Conservation (phyloP, 2,113 vertebrate genomes). For the Lichenostomus cassidix region DNA sequence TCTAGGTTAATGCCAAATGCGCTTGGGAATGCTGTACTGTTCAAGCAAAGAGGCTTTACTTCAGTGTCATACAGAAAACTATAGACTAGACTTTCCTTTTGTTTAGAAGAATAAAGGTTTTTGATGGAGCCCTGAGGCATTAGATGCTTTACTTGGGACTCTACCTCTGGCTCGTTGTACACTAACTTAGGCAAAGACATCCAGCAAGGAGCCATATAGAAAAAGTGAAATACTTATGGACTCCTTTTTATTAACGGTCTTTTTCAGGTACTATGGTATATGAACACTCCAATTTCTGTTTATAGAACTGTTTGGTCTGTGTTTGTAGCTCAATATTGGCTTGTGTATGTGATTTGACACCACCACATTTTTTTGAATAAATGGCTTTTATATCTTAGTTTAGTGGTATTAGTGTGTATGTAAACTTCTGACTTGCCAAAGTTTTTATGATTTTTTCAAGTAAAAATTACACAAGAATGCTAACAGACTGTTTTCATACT, state of each 20-base stretch:
- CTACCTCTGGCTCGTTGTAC: constrained; percentile 72
- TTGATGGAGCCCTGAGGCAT: constrained; percentile 74
- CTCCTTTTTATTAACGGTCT: constrained; percentile 79
- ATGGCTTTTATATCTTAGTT: constrained; percentile 82
- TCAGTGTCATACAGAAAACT: constrained; percentile 73
- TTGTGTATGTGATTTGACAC: constrained; percentile 81
- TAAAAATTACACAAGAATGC: background rate
- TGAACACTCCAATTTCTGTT: constrained; percentile 73
- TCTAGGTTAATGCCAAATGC: constrained; percentile 46
- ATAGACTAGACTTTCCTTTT: constrained; percentile 75
- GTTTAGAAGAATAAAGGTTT: constrained; percentile 71
- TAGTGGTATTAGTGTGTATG: background rate
- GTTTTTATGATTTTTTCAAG: background rate
- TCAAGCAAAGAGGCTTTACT: constrained; percentile 72
- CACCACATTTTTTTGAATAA: constrained; percentile 85
- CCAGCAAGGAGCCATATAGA: constrained; percentile 67
- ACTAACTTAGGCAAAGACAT: constrained; percentile 75
- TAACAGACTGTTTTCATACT: background rate
- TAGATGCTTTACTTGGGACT: constrained; percentile 74
- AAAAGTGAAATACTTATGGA: constrained; percentile 65
- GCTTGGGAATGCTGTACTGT: constrained; percentile 61
- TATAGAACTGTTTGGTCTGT: constrained; percentile 71
- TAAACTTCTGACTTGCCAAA: background rate
- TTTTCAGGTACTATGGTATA: constrained; percentile 79
- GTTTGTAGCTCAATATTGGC: constrained; percentile 76